Base-by-base conservation (phyloP, 2,113 vertebrate species). In the Pseudopipra pipra region DNA sequence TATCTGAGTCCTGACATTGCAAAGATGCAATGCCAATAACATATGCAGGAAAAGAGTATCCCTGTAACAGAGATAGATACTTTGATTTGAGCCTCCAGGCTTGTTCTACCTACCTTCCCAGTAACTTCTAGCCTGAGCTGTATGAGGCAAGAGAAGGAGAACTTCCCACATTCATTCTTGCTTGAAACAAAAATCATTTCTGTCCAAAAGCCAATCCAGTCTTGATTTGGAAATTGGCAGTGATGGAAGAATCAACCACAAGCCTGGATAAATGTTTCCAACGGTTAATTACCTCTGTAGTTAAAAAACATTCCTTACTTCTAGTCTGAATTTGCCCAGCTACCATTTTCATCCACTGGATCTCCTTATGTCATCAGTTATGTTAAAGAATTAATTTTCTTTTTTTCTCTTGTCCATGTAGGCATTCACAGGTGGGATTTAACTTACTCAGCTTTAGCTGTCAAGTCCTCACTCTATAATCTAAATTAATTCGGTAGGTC, bases 221-320 rank as follows among this genome's bases (percentile, higher is more conserved):
- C 73, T 81, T 86, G 80, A 59, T 89, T 84, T 95, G 65, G 43
- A 95, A 93, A 89, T 63, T 90, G 28, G 44, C 76, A 41, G 56
- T 47, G 43, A 75, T 61, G 52, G 91, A 85, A 95, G 33, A 93
- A 71, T 44, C 51, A 88, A 56, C 76, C 80, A 61, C 72, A 95
- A 41, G 27, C 58, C 31, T 77, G 43, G 76, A 59, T 71, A 76
- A 88, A 73, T 27, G 3, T 81, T 93, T 92, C 65, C 68, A 90
- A 28, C 72, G 16, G 56, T 81, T 92, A 86, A 92, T 89, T 81
- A 89, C 52, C 33, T 86, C 43, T 84, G 61, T 71, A 74, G 63
- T 72, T 86, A 43, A 56, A 85, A 86, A 78, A 43, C 23, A 49
- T 62, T 66, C 35, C 56, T 77, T 72, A 68, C 46, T 58, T 88